Base-by-base conservation (phyloP, 2,888 invertebrate genomes). In the Geotrupes spiniger region DNA sequence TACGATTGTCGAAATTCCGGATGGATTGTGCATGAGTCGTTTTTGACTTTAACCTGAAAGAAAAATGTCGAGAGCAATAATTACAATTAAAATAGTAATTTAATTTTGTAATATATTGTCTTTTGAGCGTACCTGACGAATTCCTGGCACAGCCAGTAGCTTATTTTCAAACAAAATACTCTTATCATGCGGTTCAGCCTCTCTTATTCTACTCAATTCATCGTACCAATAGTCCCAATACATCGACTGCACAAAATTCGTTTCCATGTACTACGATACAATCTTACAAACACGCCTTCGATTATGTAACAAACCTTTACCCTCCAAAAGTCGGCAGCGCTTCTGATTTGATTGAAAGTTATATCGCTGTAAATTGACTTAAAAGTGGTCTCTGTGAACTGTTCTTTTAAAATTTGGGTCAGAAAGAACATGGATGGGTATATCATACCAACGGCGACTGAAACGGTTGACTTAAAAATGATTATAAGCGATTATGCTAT, bases 1-100 rank as follows among this genome's bases (percentile, higher is more conserved):
- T 87, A 86, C 49, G 81, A 76, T 42, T 77, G 68, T 37, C 75
- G 70, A 62, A 87, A 87, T 50, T 81, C 78, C 12, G 76, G 74
- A 52, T 83, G 82, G 1, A 87, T 78, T 21, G 70, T 66, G 62
- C 87, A 88, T 2, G 83, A 81, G 62, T 83, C 75, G 51, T 78
- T 79, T 4, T 66, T 64, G 0, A 84, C 82, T 55, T 79, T 74
- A 2, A 81, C 64, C 70, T 71, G n/a, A n/a, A n/a, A 36, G 15
- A 21, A 21, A 21, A 21, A 21, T 21, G 6, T 21, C n/a, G n/a
- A n/a, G n/a, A n/a, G n/a, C n/a, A n/a, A n/a, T n/a, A n/a, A n/a
- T n/a, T n/a, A n/a, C n/a, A n/a, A n/a, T 21, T 21, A 21, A 21
- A 21, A 21, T 21, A 21, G n/a, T n/a, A n/a, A n/a, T n/a, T n/a